A percentile compares a stretch with the other conserved stretches of the same genome.
Conservation (phyloP, 2,797 vertebrate genomes). For the Phoebastria nigripes region DNA sequence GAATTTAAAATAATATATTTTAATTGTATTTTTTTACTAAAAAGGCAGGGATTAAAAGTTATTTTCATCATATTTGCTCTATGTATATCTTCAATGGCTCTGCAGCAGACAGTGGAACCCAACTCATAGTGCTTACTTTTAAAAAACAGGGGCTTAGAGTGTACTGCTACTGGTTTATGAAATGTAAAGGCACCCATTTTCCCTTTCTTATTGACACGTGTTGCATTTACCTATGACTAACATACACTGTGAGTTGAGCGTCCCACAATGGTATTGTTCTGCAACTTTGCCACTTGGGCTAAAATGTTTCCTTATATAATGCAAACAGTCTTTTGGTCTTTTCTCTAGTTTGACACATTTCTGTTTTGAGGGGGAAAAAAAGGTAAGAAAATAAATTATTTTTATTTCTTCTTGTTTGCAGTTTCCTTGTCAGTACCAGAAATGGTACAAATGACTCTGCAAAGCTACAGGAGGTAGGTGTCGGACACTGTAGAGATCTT, state of each 20-base stretch:
- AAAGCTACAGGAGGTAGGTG: constrained; percentile 80
- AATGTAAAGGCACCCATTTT: neutral
- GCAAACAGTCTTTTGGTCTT: neutral
- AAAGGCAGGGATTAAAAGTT: neutral
- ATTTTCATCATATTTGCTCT: neutral
- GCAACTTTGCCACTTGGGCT: neutral
- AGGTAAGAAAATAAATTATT: neutral
- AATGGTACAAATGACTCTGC: constrained; percentile 68
- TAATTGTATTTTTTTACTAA: neutral
- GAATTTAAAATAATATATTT: neutral
- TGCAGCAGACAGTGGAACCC: neutral
- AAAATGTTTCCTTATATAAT: neutral
- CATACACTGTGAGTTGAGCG: neutral
- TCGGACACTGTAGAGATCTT: neutral
- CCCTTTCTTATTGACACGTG: neutral
- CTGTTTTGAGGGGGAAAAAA: neutral
- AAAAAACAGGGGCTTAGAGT: neutral
- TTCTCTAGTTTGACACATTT: neutral
- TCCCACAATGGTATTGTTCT: neutral
- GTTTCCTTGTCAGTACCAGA: constrained; percentile 71
- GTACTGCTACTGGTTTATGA: neutral
- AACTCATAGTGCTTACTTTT: neutral
- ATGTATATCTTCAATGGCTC: neutral
- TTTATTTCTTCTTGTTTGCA: constrained; percentile 53
- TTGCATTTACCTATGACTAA: neutral